Conservation (phyloP, 2,113 vertebrate genomes). For the Chloroceryle aenea region DNA sequence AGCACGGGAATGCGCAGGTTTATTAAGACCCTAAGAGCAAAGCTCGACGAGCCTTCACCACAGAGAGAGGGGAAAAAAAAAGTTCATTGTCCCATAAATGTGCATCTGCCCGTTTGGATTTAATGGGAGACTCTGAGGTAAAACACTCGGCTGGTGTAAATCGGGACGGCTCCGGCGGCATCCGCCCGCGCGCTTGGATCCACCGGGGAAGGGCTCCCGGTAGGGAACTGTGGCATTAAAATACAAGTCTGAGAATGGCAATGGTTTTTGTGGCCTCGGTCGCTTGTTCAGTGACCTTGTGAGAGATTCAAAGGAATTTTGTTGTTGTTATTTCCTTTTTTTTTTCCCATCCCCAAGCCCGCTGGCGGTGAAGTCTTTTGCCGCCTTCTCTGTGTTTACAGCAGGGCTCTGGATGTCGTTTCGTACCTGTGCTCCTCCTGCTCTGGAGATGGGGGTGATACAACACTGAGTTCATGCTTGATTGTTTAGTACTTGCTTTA, state of each 20-base stretch:
- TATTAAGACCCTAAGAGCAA: background rate
- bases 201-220: background rate
- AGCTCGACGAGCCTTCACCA: background rate
- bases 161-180: accelerated
- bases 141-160: background rate
- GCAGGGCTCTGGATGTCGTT: accelerated
- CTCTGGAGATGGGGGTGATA: accelerated
- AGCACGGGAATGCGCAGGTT: background rate
- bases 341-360: background rate
- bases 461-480: background rate
- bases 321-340: too few species aligned
- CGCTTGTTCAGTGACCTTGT: background rate
- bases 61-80: background rate
- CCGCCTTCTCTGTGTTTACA: background rate
- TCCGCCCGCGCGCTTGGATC: background rate
- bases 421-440: background rate
- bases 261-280: background rate
- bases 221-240: background rate
- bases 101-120: background rate
- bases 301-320: background rate
- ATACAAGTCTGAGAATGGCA: background rate
- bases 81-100: conserved; percentile 5
- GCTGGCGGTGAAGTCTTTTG: background rate
- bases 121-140: background rate
- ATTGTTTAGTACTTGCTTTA: background rate